phyloP scores from a whole-genome alignment of 2,113 vertebrate genomes.

The Otocyon megalotis region DNA sequence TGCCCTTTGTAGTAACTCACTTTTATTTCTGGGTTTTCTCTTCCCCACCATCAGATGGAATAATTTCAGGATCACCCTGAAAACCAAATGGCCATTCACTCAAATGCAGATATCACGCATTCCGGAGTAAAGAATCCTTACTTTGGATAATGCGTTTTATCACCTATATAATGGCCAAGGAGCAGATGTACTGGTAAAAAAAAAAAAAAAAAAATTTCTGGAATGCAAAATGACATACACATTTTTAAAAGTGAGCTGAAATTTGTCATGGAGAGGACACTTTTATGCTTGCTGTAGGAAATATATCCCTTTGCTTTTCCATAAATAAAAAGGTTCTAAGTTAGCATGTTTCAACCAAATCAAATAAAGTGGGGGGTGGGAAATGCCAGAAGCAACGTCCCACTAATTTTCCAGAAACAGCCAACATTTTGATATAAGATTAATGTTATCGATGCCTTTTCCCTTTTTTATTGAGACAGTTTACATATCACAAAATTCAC shows the following conservation, averaged over 20 bases:
- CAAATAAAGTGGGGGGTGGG: conserved; percentile 50
- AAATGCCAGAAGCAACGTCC: neutral
- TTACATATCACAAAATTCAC: neutral
- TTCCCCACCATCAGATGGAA: neutral
- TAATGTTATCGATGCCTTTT: neutral
- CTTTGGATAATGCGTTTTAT: conserved; percentile 12
- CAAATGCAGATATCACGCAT: neutral
- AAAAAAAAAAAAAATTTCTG: conserved; percentile 66
- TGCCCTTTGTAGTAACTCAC: conserved; percentile 26
- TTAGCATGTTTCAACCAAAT: conserved; percentile 59
- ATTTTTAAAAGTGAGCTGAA: conserved; percentile 65
- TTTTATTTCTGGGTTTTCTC: conserved; percentile 54
- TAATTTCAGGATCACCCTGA: conserved; percentile 44
- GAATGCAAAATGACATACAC: conserved; percentile 49
- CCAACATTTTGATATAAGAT: conserved; percentile 16
- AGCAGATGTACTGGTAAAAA: conserved; percentile 55
- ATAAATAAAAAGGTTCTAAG: conserved; percentile 64
- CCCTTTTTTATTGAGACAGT: neutral
- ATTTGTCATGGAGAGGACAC: conserved; percentile 60
- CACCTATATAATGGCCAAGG: conserved; percentile 16
- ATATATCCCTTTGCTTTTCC: conserved; percentile 43
- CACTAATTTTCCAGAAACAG: conserved; percentile 61
- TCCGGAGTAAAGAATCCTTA: neutral
- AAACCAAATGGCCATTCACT: neutral
- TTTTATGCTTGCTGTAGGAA: conserved; percentile 59